Evolutionary conservation across 2,113 vertebrate genomes (phyloP).

Genomic region (human (Homo sapiens)): DNA sequence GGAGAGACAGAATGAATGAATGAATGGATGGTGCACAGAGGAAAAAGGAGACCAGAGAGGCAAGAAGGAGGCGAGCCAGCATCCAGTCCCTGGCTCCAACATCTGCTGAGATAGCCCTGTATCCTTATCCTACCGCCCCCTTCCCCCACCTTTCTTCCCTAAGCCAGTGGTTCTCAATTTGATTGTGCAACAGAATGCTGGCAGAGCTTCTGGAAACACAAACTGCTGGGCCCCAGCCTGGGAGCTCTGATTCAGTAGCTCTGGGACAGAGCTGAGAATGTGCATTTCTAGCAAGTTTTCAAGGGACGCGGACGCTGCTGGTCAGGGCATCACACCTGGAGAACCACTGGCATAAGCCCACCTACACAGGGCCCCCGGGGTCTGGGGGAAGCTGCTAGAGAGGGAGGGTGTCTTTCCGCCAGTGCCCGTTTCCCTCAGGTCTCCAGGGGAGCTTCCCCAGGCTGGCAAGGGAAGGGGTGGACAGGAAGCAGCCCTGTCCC

Average conservation of each 20-base stretch:
- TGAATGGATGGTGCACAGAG: not conserved
- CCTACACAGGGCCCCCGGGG: fast-evolving
- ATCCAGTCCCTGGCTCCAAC: fast-evolving
- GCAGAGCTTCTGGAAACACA: not conserved
- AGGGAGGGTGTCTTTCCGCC: not conserved
- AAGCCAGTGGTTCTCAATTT: not conserved
- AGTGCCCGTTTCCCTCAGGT: too few species aligned
- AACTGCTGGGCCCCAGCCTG: too few species aligned
- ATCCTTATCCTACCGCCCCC: not conserved
- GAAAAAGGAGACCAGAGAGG: not conserved
- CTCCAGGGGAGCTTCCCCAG: not conserved
- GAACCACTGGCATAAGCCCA: not conserved
- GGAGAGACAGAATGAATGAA: not conserved
- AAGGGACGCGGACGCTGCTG: not conserved
- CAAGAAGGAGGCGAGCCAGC: too few species aligned
- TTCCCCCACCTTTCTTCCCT: not conserved
- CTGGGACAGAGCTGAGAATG: not conserved
- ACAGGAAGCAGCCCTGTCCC: not conserved
- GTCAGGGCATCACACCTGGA: not conserved
- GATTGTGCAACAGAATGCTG: fast-evolving
- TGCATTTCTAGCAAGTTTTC: not conserved
- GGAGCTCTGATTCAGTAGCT: not conserved
- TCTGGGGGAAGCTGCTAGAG: not conserved
- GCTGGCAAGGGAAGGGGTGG: fast-evolving
- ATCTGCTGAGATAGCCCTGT: not conserved